Base-by-base conservation (phyloP, 2,113 vertebrate species). In the Vicugna pacos region DNA sequence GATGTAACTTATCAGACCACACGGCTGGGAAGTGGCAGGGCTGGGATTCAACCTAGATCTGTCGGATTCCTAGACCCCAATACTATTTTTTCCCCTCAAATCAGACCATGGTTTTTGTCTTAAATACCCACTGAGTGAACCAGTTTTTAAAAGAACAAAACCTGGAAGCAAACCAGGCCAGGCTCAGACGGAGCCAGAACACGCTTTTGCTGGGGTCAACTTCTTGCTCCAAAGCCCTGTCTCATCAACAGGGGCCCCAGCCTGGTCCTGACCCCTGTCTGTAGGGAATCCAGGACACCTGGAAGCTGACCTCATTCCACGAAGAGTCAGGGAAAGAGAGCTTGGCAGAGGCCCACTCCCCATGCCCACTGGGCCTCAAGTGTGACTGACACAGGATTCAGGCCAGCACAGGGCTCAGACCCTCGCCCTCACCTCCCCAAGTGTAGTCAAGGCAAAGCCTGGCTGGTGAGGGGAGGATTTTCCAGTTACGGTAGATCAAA, bases 61-160 rank as follows among this genome's bases (percentile, higher is more conserved):
- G 86, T 73, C 9, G 14, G 75, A 80, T 87, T 93, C 96, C 77
- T 92, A 96, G 80, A 84, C 95, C 92, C 94, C 96, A 91, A 96
- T 91, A 98, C 96, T 98, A 97, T 98, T 95, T 98, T 98, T 96
- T 97, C 93, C 88, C 82, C 69, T 97, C 0, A 1, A 97, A 96
- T 94, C 94, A 97, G 97, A 96, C 93, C 95, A 56, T 96, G 96
- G 92, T 92, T 97, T 97, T 97, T 97, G 96, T 98, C 96, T 97
- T 97, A 96, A 96, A 97, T 96, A 96, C 97, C 97, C 95, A 97
- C 97, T 95, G 97, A 96, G 97, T 97, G 97, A 98, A 98, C 97
- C 96, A 97, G 96, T 97, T 98, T 98, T 92, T 20, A 87, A 98
- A 97, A 97, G 97, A 95, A 92, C 96, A 97, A 96, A 95, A 92